phyloP scores from a whole-genome alignment of 2,113 vertebrate species.

The Psophia crepitans region DNA sequence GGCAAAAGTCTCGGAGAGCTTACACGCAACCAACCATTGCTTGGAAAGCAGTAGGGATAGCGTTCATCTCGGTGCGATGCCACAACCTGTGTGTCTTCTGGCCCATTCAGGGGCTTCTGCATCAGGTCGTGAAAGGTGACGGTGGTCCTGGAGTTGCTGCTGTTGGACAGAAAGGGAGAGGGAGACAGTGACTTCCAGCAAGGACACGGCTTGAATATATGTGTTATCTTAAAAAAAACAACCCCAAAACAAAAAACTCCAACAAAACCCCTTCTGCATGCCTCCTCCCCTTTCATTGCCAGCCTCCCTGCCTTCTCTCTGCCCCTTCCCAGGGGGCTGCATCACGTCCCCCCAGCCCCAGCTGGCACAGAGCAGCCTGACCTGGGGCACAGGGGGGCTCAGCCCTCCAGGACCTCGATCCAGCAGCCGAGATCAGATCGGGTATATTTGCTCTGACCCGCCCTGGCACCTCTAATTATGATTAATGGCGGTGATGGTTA shows the following conservation, averaged over 20 bases:
- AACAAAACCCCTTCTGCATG: too few species aligned
- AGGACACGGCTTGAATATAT: fast-evolving
- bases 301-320: background rate
- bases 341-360: background rate
- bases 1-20: background rate
- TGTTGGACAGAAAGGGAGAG: background rate
- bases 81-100: background rate
- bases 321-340: background rate
- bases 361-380: fast-evolving
- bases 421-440: background rate
- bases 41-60: background rate
- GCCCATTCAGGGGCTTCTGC: background rate
- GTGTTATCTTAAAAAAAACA: background rate
- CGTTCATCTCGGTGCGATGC: fast-evolving
- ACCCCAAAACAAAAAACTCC: too few species aligned
- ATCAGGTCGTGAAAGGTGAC: background rate
- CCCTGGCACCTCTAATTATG: background rate
- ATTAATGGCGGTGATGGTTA: background rate
- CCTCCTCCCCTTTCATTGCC: background rate
- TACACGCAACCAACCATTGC: background rate
- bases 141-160: background rate
- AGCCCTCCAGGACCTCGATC: fast-evolving
- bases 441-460: background rate
- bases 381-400: background rate
- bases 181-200: background rate